A percentile compares a stretch with the other conserved stretches of the same genome.
Conservation (phyloP, 2,797 vertebrate genomes). For the Fratercula arctica region DNA sequence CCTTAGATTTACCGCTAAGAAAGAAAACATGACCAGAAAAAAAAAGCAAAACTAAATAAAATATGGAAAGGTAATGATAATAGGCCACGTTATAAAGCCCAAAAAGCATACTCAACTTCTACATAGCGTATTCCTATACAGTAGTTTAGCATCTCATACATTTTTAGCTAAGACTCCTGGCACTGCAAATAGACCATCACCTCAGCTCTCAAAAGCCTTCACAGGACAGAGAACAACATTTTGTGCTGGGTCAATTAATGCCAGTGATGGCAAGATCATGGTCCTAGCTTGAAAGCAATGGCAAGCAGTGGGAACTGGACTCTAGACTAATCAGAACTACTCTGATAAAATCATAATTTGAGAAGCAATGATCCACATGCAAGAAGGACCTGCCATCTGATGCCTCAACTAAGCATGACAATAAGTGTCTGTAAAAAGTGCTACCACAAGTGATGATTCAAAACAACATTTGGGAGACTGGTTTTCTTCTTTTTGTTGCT, state of each 20-base stretch:
- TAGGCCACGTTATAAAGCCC: fast-evolving
- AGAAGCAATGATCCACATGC: background rate
- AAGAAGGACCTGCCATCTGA: background rate
- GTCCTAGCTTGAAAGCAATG: background rate
- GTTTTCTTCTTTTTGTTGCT: background rate
- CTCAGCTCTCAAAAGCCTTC: background rate
- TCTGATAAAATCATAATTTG: background rate
- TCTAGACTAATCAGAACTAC: background rate
- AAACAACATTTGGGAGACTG: background rate
- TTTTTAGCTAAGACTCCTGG: background rate
- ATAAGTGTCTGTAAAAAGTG: background rate
- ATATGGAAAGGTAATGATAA: background rate
- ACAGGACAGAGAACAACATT: background rate
- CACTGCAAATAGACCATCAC: background rate
- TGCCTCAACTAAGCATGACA: background rate
- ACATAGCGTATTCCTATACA: background rate
- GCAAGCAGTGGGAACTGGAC: background rate
- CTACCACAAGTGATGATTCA: background rate
- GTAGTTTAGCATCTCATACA: background rate
- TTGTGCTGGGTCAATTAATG: background rate
- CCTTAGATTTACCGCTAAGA: background rate
- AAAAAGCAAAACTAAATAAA: background rate
- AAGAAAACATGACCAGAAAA: background rate
- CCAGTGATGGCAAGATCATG: background rate
- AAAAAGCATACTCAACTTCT: background rate